Evolutionary conservation across 2,797 vertebrate species (phyloP).

Genomic region (Sebastes trivittatus): DNA sequence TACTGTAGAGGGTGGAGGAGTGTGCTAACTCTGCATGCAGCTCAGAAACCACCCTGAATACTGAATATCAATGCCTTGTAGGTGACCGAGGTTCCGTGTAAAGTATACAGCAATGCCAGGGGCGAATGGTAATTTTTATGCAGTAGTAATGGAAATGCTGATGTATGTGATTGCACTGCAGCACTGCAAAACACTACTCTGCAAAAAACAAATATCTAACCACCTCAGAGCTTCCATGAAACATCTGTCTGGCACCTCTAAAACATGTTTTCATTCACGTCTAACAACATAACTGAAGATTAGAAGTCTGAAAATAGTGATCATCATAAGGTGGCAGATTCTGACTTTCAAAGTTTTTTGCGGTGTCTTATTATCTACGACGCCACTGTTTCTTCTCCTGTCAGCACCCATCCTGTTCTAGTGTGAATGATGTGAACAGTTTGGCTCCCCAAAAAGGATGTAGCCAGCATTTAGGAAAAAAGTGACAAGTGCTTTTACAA

Average conservation of each 20-base stretch:
- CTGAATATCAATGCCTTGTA: constrained; percentile 70
- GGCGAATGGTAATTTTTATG: constrained; percentile 52
- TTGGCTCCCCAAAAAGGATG: constrained; percentile 3
- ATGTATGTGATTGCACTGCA: constrained; percentile 48
- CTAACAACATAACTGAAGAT: constrained; percentile 8
- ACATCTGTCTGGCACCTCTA: constrained; percentile 3
- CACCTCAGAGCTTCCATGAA: constrained; percentile 9
- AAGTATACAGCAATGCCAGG: constrained; percentile 37
- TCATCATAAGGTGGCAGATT: neutral
- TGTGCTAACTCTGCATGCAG: constrained; percentile 45
- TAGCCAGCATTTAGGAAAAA: constrained; percentile 12
- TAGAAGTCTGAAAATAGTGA: neutral
- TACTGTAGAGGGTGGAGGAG: constrained; percentile 22
- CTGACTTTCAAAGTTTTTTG: neutral
- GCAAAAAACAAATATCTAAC: neutral
- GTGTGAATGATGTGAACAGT: neutral
- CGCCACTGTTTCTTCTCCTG: neutral
- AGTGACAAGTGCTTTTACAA: constrained; percentile 16
- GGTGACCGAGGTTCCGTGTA: constrained; percentile 43
- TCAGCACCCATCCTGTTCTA: constrained; percentile 14
- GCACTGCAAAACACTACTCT: constrained; percentile 38
- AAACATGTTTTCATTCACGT: constrained; percentile 27
- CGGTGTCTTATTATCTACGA: constrained; percentile 4
- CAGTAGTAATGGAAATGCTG: constrained; percentile 53
- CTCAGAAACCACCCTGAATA: constrained; percentile 53